Base-by-base conservation (phyloP, 2,797 vertebrate genomes). In the Typhlichthys subterraneus region DNA sequence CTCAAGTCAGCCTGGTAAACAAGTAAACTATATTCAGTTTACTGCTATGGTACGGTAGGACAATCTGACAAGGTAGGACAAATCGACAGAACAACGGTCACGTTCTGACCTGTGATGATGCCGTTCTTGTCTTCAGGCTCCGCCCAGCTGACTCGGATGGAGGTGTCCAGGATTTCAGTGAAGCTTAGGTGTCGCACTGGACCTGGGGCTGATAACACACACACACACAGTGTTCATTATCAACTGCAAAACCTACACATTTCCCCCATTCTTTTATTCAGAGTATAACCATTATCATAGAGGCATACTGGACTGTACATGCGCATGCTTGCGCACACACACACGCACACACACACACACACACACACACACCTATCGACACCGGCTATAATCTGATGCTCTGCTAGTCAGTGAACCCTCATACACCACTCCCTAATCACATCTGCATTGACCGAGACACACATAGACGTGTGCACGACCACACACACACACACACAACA, bases 121-220 rank as follows among this genome's bases (percentile, higher is more conserved):
- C 97, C 97, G 0, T 99, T 99, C 85, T 92, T 96, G 87, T 99
- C 94, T 60, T 91, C 83, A 51, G 97, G 97, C 77, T 97, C 96
- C 73, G 93, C 87, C 97, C 97, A 99, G 94, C 96, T 97, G 89
- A 98, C 95, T 86, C 93, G 93, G 71, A 99, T 90, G 0, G 97
- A 98, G 0, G 94, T 99, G 89, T 98, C 97, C 88, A 99, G 87
- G 84, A 99, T 96, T 88, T 97, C 96, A 0, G 95, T 95, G 91
- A 99, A 98, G 70, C 96, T 97, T 90, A 98, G 89, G 60, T 91
- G 94, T 15, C 93, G 92, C 72, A 99, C 95, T 0, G 94, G 91
- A 79, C 96, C 97, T 0, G 97, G 97, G 13, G 82, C 97, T 99
- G 79, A 70, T 47, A 84, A 47, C 57, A 47, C 45, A 46, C 15